Conservation (phyloP, 2,888 invertebrate species). For the Andricus quercusramuli region DNA sequence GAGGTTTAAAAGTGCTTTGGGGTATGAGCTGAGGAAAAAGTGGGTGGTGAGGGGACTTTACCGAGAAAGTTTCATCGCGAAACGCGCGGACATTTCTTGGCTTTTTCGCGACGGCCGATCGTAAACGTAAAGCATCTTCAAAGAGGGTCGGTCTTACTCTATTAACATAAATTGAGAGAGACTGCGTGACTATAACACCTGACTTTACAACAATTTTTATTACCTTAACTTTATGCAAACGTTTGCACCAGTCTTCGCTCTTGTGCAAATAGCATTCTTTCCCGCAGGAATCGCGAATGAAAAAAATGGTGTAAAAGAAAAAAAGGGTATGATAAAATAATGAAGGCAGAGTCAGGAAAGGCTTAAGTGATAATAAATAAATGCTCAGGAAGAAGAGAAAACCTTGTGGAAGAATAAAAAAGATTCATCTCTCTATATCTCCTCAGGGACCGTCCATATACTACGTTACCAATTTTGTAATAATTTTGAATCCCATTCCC, state of each 20-base stretch:
- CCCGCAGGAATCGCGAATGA: conserved; percentile 9
- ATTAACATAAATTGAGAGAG: conserved; percentile 73
- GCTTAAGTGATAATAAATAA: too few species aligned
- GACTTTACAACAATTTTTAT: conserved; percentile 73
- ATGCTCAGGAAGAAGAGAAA: too few species aligned
- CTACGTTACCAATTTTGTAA: too few species aligned
- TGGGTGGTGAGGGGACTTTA: conserved; percentile 9
- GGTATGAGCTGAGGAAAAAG: conserved; percentile 12
- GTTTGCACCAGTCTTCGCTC: conserved; percentile 46
- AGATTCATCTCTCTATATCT: too few species aligned
- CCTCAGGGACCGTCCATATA: too few species aligned
- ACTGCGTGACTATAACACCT: conserved; percentile 67
- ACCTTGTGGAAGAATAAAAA: too few species aligned
- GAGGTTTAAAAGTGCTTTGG: conserved; percentile 21
- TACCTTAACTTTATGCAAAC: conserved; percentile 67
- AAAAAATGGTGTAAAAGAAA: conserved; percentile 36
- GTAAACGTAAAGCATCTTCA: conserved; percentile 53
- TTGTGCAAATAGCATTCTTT: conserved; percentile 26
- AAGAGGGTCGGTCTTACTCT: conserved; percentile 52
- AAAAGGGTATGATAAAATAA: conserved; percentile 5
- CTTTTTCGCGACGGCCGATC: conserved; percentile 49
- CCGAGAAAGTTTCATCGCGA: conserved; percentile 42
- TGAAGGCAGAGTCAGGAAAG: too few species aligned
- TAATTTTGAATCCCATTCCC: too few species aligned
- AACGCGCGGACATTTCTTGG: conserved; percentile 44